phyloP scores from a whole-genome alignment of 2,113 vertebrate species.

The Forbesichthys agassizii region DNA sequence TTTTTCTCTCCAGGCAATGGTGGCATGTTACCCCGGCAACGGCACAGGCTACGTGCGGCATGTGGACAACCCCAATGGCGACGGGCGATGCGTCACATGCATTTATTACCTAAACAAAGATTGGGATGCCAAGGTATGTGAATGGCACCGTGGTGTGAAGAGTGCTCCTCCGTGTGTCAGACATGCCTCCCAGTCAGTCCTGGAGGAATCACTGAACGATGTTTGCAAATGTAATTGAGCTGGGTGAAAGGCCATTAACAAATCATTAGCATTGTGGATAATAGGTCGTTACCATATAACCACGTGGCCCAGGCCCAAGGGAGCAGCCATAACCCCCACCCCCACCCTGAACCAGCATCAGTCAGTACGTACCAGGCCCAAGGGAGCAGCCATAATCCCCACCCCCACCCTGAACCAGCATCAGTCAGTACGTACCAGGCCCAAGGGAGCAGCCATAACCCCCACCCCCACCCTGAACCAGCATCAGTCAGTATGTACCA shows the following conservation, averaged over 20 bases:
- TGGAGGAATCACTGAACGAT: too few species aligned
- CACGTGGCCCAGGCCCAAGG: not conserved
- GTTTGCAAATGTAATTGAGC: too few species aligned
- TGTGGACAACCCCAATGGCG: slow-evolving; percentile 94
- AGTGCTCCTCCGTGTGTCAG: not conserved
- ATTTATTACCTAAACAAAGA: slow-evolving; percentile 99
- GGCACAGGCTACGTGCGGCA: slow-evolving; percentile 94
- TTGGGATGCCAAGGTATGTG: slow-evolving; percentile 93
- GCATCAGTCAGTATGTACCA: too few species aligned
- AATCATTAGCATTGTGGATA: too few species aligned
- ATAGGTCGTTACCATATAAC: not conserved
- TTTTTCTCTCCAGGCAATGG: slow-evolving; percentile 86
- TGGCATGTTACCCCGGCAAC: slow-evolving; percentile 95
- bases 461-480: too few species aligned
- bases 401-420: not conserved
- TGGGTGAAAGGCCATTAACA: too few species aligned
- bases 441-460: too few species aligned
- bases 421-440: too few species aligned
- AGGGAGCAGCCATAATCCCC: not conserved
- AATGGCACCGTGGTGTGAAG: not conserved
- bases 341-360: not conserved
- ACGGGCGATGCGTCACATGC: slow-evolving; percentile 95
- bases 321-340: not conserved
- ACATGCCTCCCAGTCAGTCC: not conserved
- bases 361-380: slow-evolving; percentile 1